phyloP scores from a whole-genome alignment of 2,113 vertebrate species.

The Condylura cristata region DNA sequence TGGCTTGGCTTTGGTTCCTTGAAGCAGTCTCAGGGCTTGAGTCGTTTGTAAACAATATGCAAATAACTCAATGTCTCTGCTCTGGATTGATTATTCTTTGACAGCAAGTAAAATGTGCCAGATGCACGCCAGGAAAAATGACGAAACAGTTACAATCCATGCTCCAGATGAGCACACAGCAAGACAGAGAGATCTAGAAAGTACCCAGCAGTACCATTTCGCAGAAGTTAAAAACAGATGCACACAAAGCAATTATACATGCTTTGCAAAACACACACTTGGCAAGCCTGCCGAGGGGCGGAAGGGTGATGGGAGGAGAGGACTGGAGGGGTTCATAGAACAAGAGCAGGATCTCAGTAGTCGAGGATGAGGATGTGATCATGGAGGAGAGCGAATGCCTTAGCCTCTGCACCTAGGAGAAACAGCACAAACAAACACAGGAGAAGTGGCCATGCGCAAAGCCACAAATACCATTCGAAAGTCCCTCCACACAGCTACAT shows the following conservation, averaged over 20 bases:
- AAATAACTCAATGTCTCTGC: background rate
- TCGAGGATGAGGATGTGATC: accelerated
- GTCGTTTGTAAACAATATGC: background rate
- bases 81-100: background rate
- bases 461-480: background rate
- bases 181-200: background rate
- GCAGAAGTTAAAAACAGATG: background rate
- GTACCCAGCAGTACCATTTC: accelerated
- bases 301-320: background rate
- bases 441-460: accelerated
- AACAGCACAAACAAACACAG: background rate
- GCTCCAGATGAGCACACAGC: background rate
- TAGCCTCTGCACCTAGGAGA: background rate
- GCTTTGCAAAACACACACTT: background rate
- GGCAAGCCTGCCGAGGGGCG: accelerated
- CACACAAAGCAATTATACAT: accelerated
- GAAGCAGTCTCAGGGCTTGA: background rate
- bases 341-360: background rate
- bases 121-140: background rate
- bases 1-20: background rate
- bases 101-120: background rate
- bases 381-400: background rate
- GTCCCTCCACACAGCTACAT: background rate
- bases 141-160: background rate
- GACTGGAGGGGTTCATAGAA: background rate